A percentile compares a stretch with the other conserved stretches of the same genome.
phyloP scores from a whole-genome alignment of 2,888 invertebrate species.

The Drosophila falleni region DNA sequence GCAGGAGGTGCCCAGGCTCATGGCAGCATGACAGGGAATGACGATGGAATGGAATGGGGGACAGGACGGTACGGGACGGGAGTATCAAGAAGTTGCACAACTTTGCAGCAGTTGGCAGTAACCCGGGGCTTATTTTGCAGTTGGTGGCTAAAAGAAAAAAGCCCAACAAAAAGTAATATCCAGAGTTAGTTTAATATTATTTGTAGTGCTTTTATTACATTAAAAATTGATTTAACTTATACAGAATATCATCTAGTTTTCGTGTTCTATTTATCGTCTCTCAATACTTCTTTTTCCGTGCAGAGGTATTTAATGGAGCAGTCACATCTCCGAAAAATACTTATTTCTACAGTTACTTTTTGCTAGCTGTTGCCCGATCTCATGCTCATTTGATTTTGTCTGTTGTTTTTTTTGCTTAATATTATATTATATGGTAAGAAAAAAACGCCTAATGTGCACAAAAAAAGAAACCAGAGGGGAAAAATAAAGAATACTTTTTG shows the following conservation, averaged over 20 bases:
- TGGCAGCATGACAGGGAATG: conserved; percentile 18
- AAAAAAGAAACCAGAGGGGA: conserved; percentile 16
- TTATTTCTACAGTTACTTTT: conserved; percentile 41
- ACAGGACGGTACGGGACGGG: too few species aligned
- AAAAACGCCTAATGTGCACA: conserved; percentile 61
- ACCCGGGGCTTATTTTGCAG: conserved; percentile 55
- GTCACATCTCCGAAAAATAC: conserved; percentile 58
- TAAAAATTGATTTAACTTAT: conserved; percentile 33
- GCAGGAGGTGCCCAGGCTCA: conserved; percentile 22
- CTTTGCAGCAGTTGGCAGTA: conserved; percentile 61
- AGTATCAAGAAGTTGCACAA: conserved; percentile 42
- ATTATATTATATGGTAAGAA: conserved; percentile 37
- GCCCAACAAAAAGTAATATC: conserved; percentile 12
- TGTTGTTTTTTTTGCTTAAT: conserved; percentile 42
- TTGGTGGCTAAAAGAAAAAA: conserved; percentile 23
- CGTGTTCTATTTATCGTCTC: conserved; percentile 6
- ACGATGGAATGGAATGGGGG: not conserved
- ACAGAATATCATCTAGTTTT: conserved; percentile 27
- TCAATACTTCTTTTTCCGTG: conserved; percentile 9
- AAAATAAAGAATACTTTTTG: conserved; percentile 41
- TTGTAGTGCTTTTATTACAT: conserved; percentile 20
- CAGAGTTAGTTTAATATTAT: conserved; percentile 40
- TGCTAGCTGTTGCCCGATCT: conserved; percentile 34
- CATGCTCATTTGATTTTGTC: conserved; percentile 60
- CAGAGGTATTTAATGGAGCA: conserved; percentile 58